These are phyloP conservation scores for Himantopus leucocephalus DNA, from an alignment of 2,113 vertebrate genomes.

Conservation along the genomic window DNA sequence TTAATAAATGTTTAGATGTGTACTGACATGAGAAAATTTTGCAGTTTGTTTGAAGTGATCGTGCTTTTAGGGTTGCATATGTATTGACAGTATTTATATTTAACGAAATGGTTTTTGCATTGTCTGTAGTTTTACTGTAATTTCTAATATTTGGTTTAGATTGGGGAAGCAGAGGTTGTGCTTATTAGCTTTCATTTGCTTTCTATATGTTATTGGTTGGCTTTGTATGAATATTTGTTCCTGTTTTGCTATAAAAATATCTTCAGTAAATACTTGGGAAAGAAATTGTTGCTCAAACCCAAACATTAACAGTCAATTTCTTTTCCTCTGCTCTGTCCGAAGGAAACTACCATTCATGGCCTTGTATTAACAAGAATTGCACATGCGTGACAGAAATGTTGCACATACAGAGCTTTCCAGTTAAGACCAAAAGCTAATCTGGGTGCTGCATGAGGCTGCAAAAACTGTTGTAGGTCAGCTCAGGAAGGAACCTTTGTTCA, in stretches of 20 bases:
- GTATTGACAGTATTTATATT: not conserved
- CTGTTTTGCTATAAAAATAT: not conserved
- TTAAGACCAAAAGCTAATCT: not conserved
- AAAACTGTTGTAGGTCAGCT: not conserved
- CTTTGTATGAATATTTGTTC: not conserved
- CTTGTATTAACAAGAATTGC: not conserved
- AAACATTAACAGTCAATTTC: not conserved
- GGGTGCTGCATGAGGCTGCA: not conserved
- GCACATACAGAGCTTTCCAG: not conserved
- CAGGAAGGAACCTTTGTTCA: not conserved
- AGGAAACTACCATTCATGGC: not conserved
- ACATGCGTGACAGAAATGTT: not conserved
- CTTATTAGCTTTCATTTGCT: not conserved
- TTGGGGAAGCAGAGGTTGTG: not conserved
- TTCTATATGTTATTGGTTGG: not conserved
- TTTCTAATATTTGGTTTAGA: not conserved
- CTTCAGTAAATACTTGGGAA: not conserved
- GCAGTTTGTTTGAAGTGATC: not conserved
- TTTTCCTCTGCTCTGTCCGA: not conserved
- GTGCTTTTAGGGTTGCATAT: not conserved
- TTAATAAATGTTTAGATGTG: not conserved
- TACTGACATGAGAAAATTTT: not conserved
- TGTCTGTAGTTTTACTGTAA: not conserved
- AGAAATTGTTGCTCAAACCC: not conserved
- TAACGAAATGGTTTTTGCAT: not conserved